Evolutionary conservation across 2,113 vertebrate genomes (phyloP).

Genomic region (Leptobrachium ailaonicum): DNA sequence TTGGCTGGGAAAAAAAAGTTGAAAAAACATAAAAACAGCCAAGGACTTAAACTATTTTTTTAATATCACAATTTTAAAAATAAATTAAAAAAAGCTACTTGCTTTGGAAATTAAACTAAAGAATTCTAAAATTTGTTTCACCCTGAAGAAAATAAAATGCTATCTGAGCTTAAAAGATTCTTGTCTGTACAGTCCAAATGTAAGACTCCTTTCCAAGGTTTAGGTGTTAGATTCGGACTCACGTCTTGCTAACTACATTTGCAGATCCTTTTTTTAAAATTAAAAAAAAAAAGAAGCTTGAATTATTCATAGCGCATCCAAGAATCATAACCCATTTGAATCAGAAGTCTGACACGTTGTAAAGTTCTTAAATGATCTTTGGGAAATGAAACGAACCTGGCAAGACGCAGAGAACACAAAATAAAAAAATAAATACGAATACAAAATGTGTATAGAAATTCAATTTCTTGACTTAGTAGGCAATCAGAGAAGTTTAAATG

Average conservation of each 20-base stretch:
- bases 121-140: constrained; percentile 51
- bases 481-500: no score
- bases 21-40: constrained; percentile 51
- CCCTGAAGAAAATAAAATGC: constrained; percentile 37
- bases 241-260: constrained; percentile 42
- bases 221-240: constrained; percentile 45
- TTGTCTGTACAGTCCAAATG: constrained; percentile 19
- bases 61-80: background rate
- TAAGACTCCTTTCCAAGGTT: constrained; percentile 34
- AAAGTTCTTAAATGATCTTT: constrained; percentile 19
- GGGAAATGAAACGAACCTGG: constrained; percentile 16
- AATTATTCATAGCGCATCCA: constrained; percentile 34
- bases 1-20: constrained; percentile 44
- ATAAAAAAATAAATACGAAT: background rate
- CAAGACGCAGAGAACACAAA: background rate
- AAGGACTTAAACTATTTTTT: constrained; percentile 54
- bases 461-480: no score
- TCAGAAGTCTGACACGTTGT: constrained; percentile 20
- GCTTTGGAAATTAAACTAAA: constrained; percentile 44
- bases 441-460: no score
- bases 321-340: constrained; percentile 29
- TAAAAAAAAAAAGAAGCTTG: constrained; percentile 7
- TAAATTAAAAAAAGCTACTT: background rate
- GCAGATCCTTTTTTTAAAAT: constrained; percentile 16
- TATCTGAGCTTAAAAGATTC: constrained; percentile 43